phyloP scores from a whole-genome alignment of 2,888 invertebrate genomes.

The Catocala sponsa region DNA sequence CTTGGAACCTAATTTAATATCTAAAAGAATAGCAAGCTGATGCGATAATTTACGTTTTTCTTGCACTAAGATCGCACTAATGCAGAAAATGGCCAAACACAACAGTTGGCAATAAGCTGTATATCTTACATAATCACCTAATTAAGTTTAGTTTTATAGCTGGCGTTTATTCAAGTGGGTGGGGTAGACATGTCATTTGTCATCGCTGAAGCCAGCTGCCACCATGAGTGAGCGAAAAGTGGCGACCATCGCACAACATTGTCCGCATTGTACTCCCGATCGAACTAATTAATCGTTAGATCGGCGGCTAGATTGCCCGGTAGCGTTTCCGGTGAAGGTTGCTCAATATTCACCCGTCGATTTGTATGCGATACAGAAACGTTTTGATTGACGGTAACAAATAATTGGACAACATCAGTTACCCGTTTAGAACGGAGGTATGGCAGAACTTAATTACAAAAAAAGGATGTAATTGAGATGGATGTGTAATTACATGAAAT shows the following conservation, averaged over 20 bases:
- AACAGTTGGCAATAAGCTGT: neutral
- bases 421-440: conserved; percentile 27
- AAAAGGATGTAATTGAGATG: conserved; percentile 33
- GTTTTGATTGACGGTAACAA: conserved; percentile 80
- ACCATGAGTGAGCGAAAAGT: conserved; percentile 83
- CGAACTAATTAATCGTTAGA: conserved; percentile 86
- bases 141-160: conserved; percentile 30
- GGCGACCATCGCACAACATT: conserved; percentile 73
- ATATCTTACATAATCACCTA: conserved; percentile 35
- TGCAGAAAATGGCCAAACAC: neutral
- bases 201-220: conserved; percentile 71
- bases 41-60: neutral
- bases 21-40: neutral
- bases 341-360: conserved; percentile 79
- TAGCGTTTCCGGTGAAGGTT: conserved; percentile 86
- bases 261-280: conserved; percentile 81
- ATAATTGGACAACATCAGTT: conserved; percentile 65
- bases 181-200: conserved; percentile 63
- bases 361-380: conserved; percentile 68
- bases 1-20: neutral
- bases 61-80: neutral
- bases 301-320: conserved; percentile 81
- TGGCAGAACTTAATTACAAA: conserved; percentile 37
- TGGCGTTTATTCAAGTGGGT: conserved; percentile 8
- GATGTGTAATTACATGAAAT: conserved; percentile 27